Evolutionary conservation across 2,888 invertebrate genomes (phyloP).

Genomic region (Orthonychiurus folsomi): DNA sequence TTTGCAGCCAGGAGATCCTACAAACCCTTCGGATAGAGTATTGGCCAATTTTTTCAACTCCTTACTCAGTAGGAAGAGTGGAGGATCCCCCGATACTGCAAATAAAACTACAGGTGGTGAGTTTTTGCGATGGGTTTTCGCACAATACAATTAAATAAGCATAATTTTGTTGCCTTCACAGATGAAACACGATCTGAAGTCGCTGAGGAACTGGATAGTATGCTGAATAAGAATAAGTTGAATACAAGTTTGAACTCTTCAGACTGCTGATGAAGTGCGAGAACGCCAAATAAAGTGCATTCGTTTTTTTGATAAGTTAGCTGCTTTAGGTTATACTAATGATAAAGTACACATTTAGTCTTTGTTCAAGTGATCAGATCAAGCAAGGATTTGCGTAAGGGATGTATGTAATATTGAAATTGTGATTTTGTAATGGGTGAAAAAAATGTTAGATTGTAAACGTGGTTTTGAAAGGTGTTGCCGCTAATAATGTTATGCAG

Average conservation of each 20-base stretch:
- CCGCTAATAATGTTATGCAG: no score
- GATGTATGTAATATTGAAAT: no score
- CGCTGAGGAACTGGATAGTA: conserved; percentile 82
- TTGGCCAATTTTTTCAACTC: conserved; percentile 98
- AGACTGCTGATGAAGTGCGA: conserved; percentile 33
- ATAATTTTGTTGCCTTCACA: no score
- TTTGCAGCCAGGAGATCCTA: not conserved
- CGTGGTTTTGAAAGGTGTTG: no score
- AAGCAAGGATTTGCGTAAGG: no score
- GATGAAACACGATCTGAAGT: conserved; percentile 75
- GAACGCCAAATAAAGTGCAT: not conserved
- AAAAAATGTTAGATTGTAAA: no score
- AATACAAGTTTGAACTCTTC: conserved; percentile 38
- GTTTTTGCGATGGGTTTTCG: not conserved
- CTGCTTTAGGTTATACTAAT: no score
- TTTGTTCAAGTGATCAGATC: no score
- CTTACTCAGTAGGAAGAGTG: conserved; percentile 85
- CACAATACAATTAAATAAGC: no score
- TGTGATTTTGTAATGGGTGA: no score
- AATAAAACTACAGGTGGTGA: conserved; percentile 48
- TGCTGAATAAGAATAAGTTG: conserved; percentile 61
- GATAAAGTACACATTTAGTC: no score
- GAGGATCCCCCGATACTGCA: conserved; percentile 52
- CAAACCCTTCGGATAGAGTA: conserved; percentile 72
- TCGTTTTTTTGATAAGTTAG: no score